Base-by-base conservation (phyloP, 2,888 invertebrate genomes). In the Drosophila seclusa region DNA sequence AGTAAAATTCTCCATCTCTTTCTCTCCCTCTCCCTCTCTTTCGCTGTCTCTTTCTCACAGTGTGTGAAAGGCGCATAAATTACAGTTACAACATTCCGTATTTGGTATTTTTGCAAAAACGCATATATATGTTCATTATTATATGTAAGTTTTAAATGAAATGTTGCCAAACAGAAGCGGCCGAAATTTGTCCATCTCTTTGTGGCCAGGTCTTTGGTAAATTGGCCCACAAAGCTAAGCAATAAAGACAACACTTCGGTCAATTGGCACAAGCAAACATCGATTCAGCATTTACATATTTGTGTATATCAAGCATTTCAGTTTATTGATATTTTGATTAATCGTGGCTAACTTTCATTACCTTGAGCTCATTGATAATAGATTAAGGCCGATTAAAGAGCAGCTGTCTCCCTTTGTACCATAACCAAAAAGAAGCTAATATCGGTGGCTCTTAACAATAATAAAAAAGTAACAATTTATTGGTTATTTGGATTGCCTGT, bases 21-120 rank as follows among this genome's bases (percentile, higher is more conserved):
- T 55, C 24, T 60, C 13, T 21, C 11, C 40, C 38, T 36, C 13
- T 65, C 8, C 10, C 13, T 63, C 48, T 54, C 29, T 60, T 8
- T 54, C 27, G 69, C 57, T 68, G n/a, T 62, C 52, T 50, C 40
- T 57, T 50, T 68, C 45, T 53, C 29, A 54, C 34, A 66, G 61
- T 60, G 24, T 58, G 50, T 49, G 52, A 68, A 80, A 84, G 79
- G 85, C 74, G 86, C 86, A 87, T 87, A 87, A 87, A 87, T 87
- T 87, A 88, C 83, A 83, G 83, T 85, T 80, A 82, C 68, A 87
- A 67, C 70, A 78, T 58, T 65, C 67, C 61, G 70, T 71, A 68
- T 77, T 72, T 78, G 54, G 58, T 60, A 62, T 77, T 61, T 80
- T 74, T 82, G 73, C 62, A 61, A 74, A 74, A 75, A 68, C 75